phyloP scores from a whole-genome alignment of 2,888 invertebrate species.

The Drosophila neoperkinsi region DNA sequence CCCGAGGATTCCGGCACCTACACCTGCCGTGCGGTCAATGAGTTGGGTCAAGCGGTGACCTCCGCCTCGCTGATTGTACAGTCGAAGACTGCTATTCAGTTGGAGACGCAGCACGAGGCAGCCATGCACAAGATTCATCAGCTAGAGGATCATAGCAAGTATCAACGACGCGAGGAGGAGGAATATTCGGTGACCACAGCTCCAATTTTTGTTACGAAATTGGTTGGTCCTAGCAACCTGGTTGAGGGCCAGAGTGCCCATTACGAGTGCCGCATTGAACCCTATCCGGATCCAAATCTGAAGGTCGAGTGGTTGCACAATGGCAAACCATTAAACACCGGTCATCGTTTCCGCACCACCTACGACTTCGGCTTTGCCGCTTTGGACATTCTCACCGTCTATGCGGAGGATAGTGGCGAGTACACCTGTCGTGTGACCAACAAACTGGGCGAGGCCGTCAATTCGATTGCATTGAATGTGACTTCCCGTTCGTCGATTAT shows the following conservation, averaged over 20 bases:
- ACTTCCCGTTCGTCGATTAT: constrained; percentile 94
- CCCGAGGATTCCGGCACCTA: constrained; percentile 99
- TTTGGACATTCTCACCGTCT: constrained; percentile 96
- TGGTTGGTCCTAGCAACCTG: constrained; percentile 94
- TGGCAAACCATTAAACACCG: constrained; percentile 93
- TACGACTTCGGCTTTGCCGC: constrained; percentile 99
- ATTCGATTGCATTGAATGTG: constrained; percentile 92
- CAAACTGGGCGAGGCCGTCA: constrained; percentile 92
- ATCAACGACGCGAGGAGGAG: constrained; percentile 92
- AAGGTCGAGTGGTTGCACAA: constrained; percentile 98
- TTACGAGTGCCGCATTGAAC: constrained; percentile 96
- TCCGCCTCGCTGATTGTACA: constrained; percentile 96
- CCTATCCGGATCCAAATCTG: constrained; percentile 94
- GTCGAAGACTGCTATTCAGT: constrained; percentile 94
- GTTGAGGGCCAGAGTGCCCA: constrained; percentile 96
- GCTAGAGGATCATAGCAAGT: constrained; percentile 92
- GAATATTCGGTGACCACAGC: constrained; percentile 92
- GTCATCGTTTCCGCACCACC: constrained; percentile 96
- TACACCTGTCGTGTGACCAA: constrained; percentile 95
- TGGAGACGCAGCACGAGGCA: constrained; percentile 95
- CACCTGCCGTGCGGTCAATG: constrained; percentile 96
- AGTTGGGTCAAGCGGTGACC: constrained; percentile 97
- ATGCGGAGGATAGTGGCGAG: constrained; percentile 97
- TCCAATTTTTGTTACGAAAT: constrained; percentile 93
- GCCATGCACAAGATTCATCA: constrained; percentile 94